Evolutionary conservation across 1,140 invertebrate species (phyloP).

Genomic region (Pseudomyrmex pallidus): DNA sequence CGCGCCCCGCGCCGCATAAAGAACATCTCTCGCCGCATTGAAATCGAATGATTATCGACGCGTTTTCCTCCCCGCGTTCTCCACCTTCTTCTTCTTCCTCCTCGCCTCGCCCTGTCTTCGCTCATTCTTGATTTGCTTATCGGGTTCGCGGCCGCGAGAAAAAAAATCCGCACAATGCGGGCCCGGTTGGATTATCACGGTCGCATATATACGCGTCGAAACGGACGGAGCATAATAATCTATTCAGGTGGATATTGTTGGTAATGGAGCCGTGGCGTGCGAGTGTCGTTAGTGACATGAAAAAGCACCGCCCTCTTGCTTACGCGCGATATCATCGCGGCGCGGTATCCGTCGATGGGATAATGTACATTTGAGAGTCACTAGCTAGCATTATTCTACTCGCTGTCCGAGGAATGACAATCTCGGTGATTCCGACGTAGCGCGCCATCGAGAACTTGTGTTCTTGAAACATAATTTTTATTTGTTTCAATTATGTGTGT

Average conservation of each 20-base stretch:
- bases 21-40: constrained; percentile 57
- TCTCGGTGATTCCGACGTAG: neutral
- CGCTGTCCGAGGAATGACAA: neutral
- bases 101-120: neutral
- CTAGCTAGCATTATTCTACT: constrained; percentile 27
- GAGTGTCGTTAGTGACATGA: constrained; percentile 58
- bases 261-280: constrained; percentile 63
- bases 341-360: constrained; percentile 17
- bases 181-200: constrained; percentile 54
- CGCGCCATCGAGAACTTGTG: neutral
- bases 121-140: constrained; percentile 68
- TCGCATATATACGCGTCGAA: constrained; percentile 55
- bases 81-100: constrained; percentile 14
- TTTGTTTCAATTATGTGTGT: no score
- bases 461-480: neutral
- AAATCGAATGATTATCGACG: constrained; percentile 71
- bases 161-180: constrained; percentile 64
- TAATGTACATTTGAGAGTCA: constrained; percentile 46
- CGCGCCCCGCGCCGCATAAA: constrained; percentile 34
- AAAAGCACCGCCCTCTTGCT: constrained; percentile 59
- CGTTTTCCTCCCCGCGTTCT: constrained; percentile 15
- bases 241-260: constrained; percentile 66
- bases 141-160: constrained; percentile 54
- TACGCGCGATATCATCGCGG: constrained; percentile 43
- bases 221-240: constrained; percentile 69